Evolutionary conservation across 2,113 vertebrate species (phyloP).

Genomic region (Hyperopisus bebe): DNA sequence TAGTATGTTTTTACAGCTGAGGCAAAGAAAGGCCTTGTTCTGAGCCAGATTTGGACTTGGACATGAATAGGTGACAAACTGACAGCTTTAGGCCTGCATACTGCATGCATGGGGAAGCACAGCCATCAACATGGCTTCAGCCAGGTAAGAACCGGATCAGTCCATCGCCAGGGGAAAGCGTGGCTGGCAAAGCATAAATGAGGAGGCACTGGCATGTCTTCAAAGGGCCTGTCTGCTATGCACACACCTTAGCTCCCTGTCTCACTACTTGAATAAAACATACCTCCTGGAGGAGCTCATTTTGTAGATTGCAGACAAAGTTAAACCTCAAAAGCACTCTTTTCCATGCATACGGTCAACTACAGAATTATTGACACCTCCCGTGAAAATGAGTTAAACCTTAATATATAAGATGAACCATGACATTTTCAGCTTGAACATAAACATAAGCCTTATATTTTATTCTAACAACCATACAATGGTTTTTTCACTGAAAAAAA

Average conservation of each 20-base stretch:
- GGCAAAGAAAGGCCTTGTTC: neutral
- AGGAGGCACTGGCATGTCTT: neutral
- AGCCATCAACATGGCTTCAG: slow-evolving; percentile 1
- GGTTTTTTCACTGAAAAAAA: neutral
- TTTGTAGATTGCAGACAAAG: neutral
- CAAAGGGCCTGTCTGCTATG: neutral
- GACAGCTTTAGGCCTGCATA: slow-evolving; percentile 1
- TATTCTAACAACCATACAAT: neutral
- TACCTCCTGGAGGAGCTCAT: slow-evolving; percentile 3
- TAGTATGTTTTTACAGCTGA: neutral
- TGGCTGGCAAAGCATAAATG: slow-evolving; percentile 12
- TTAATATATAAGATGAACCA: neutral
- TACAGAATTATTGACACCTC: neutral
- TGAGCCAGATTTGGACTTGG: neutral
- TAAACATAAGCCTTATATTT: neutral
- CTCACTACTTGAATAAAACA: slow-evolving; percentile 9
- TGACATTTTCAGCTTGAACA: neutral
- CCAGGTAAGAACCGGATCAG: neutral
- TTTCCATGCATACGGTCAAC: neutral
- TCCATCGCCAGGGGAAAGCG: neutral
- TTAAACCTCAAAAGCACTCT: neutral
- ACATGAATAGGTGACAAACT: neutral
- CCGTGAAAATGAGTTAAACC: neutral
- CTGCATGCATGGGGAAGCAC: neutral
- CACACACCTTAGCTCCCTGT: neutral